phyloP scores from a whole-genome alignment of 2,113 vertebrate genomes.

The Rattus norvegicus region GRCr8 NC_086030.1:35784501-35785000 shows the following conservation, averaged over 20 bases:
- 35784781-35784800: neutral
- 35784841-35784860: neutral
- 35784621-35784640: neutral
- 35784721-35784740: neutral
- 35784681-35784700: neutral
- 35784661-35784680: neutral
- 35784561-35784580: neutral
- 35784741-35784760: neutral
- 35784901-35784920: neutral
- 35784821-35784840: neutral
- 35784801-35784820: no score
- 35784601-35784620: neutral
- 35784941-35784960: neutral
- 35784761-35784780: neutral
- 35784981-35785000: neutral
- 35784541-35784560: neutral
- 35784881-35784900: neutral
- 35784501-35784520: neutral
- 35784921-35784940: no score
- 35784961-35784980: no score
- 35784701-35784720: neutral
- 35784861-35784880: neutral
- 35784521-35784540: neutral
- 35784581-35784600: neutral
- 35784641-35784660: neutral